Base-by-base conservation (phyloP, 2,888 invertebrate genomes). In the Epistrophe eligans region DNA sequence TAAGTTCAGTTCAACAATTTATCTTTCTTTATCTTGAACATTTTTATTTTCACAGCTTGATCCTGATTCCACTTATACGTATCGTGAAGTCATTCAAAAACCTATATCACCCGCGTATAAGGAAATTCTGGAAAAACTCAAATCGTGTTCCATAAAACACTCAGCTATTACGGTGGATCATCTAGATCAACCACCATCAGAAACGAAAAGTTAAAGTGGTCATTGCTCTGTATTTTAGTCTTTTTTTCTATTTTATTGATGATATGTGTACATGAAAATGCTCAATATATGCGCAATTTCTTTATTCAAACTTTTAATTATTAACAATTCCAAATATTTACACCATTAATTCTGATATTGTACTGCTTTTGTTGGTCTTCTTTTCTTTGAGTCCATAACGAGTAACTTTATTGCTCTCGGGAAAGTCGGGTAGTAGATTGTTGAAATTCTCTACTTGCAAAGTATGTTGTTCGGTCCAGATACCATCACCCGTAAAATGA, bases 101-200 rank as follows among this genome's bases (percentile, higher is more conserved):
- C 97, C 97, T 0, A 95, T 97, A 70, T 94, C 95, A 73, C 96
- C 97, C 10, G 96, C 97, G 0, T 97, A 97, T 88, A 94, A 95
- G 90, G 95, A 95, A 90, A 94, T 96, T 35, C 91, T 95, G 71
- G 94, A 94, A 52, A 94, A 94, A 91, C 94, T 94, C 4, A 94
- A 93, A 90, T 93, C 93, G 60, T 89, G 94, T 43, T 93, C 93
- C 74, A 90, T 94, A 17, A 93, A 92, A 89, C 91, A 92, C 62
- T 88, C 90, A 0, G 90, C 91, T 4, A 91, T 91, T 38, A 90
- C 90, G 11, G 89, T 92, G 4, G 89, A 90, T 2, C 92, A 92
- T 72, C 89, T 90, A 24, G 35, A 35, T 35, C 0, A 55, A 24
- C 35, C 57, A 0, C 6, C 17, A 38, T 11, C 17, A 8, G 77